Conservation (phyloP, 1,140 invertebrate genomes). For the Drosophila athabasca region DNA sequence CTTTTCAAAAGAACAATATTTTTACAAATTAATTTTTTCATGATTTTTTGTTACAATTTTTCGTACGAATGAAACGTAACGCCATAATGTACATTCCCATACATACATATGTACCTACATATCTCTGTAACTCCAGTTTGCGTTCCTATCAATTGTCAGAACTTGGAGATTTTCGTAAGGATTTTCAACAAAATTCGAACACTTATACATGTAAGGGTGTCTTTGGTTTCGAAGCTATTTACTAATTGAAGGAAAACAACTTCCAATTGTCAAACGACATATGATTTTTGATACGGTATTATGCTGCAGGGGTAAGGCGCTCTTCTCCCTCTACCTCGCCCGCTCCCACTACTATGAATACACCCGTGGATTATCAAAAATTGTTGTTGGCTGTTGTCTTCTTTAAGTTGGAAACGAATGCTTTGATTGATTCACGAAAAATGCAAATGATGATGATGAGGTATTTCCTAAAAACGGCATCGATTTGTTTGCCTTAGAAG, state of each 20-base stretch:
- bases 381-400: slow-evolving; percentile 30
- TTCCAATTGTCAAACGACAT: slow-evolving; percentile 6
- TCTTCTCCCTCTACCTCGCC: background rate
- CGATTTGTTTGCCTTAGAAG: slow-evolving; percentile 75
- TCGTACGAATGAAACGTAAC: too few species aligned
- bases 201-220: too few species aligned
- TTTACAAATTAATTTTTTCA: too few species aligned
- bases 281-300: background rate
- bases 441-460: slow-evolving; percentile 71
- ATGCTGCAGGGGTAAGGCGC: slow-evolving; percentile 27
- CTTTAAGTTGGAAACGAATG: slow-evolving; percentile 39
- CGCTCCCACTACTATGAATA: slow-evolving; percentile 10
- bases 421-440: slow-evolving; percentile 78
- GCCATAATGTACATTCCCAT: too few species aligned
- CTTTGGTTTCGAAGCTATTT: too few species aligned
- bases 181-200: too few species aligned
- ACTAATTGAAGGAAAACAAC: background rate
- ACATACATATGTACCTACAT: too few species aligned
- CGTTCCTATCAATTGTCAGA: too few species aligned
- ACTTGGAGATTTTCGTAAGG: too few species aligned
- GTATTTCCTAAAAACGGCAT: slow-evolving; percentile 74
- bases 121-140: too few species aligned
- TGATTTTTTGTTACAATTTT: too few species aligned
- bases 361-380: slow-evolving; percentile 46
- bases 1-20: too few species aligned